Evolutionary conservation across 1,140 invertebrate genomes (phyloP).

Genomic region (Cydia splendana): DNA sequence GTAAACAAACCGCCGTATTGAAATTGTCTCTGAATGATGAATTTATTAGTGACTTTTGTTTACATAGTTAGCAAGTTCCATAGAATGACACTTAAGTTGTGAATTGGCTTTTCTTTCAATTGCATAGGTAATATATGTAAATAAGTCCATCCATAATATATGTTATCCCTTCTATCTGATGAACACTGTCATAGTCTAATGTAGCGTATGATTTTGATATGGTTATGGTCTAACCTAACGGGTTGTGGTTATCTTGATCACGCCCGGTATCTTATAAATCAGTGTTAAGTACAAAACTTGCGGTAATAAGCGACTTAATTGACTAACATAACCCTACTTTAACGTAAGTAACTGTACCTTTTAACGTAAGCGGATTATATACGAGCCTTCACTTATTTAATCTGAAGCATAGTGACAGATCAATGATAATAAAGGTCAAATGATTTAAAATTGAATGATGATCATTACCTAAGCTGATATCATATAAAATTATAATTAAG

Average conservation of each 20-base stretch:
- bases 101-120: neutral
- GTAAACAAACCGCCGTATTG: too few relatives aligned
- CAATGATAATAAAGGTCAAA: neutral
- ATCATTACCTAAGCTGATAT: neutral
- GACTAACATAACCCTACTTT: neutral
- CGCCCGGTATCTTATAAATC: neutral
- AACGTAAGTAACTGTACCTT: neutral
- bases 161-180: neutral
- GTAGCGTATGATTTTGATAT: neutral
- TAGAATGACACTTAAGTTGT: too few relatives aligned
- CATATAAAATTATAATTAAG: neutral
- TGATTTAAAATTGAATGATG: neutral
- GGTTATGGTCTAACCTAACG: neutral
- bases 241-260: neutral
- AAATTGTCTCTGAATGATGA: too few relatives aligned
- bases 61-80: too few relatives aligned
- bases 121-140: neutral
- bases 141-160: neutral
- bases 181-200: neutral
- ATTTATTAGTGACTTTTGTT: too few relatives aligned
- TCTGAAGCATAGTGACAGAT: neutral
- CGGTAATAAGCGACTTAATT: neutral
- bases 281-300: slow-evolving; percentile 4
- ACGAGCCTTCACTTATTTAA: slow-evolving; percentile 5
- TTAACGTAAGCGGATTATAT: slow-evolving; percentile 5